A percentile compares a stretch with the other conserved stretches of the same genome.
phyloP scores from a whole-genome alignment of 2,797 vertebrate species.

The Buphagus erythrorhynchus region DNA sequence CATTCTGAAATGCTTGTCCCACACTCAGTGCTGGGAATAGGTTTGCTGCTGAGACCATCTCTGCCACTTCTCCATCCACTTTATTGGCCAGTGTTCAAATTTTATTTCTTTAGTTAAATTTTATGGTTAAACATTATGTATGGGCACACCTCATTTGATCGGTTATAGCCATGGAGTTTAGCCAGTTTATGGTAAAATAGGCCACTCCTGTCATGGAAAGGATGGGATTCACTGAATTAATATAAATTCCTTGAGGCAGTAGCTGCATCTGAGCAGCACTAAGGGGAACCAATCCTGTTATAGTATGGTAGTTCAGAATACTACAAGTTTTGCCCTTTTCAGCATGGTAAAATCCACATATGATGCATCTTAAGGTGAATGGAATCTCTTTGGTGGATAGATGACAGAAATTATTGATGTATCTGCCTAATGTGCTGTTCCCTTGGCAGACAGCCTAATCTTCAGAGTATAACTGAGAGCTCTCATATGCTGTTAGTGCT shows the following conservation, averaged over 20 bases:
- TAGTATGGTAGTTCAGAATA: not conserved
- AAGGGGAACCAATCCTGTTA: slow-evolving; percentile 47
- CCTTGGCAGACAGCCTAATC: slow-evolving; percentile 31
- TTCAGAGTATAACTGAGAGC: slow-evolving; percentile 17
- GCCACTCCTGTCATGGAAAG: not conserved
- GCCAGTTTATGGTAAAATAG: slow-evolving; percentile 40
- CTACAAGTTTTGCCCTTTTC: slow-evolving; percentile 4
- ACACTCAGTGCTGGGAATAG: not conserved
- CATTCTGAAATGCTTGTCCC: not conserved
- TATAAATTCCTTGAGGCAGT: slow-evolving; percentile 47
- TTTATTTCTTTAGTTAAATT: slow-evolving; percentile 51
- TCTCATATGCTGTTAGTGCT: not conserved
- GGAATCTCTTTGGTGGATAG: not conserved
- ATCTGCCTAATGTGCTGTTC: not conserved
- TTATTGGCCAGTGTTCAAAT: slow-evolving; percentile 27
- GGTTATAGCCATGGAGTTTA: slow-evolving; percentile 26
- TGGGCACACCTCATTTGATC: slow-evolving; percentile 33
- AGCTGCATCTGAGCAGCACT: not conserved
- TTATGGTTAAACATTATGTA: slow-evolving; percentile 40
- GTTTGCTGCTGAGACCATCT: not conserved
- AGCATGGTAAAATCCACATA: slow-evolving; percentile 13
- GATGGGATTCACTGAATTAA: slow-evolving; percentile 14
- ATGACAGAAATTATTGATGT: slow-evolving; percentile 23
- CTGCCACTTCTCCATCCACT: not conserved
- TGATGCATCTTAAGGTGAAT: slow-evolving; percentile 44